phyloP scores from a whole-genome alignment of 2,797 vertebrate genomes.

The Phoxinus dragarum region DNA sequence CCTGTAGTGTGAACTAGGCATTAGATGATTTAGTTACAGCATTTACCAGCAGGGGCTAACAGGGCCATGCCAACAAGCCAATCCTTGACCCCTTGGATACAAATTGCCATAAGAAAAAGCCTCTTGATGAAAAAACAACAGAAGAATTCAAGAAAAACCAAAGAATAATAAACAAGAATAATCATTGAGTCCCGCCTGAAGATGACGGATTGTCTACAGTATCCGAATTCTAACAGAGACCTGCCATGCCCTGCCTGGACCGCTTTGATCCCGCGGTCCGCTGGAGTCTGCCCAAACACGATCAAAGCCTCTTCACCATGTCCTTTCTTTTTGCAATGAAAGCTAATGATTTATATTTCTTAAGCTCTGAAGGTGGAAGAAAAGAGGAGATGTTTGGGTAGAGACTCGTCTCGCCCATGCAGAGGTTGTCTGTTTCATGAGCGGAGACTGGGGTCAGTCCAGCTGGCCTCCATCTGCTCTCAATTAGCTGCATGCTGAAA shows the following conservation, averaged over 20 bases:
- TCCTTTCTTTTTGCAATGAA: slow-evolving; percentile 50
- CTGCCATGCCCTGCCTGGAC: slow-evolving; percentile 50
- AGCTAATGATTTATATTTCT: slow-evolving; percentile 51
- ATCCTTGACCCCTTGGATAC: not conserved
- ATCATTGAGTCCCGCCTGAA: slow-evolving; percentile 10
- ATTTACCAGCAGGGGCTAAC: not conserved
- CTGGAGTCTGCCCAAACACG: slow-evolving; percentile 55
- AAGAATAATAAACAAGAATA: slow-evolving; percentile 38
- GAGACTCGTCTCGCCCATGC: slow-evolving; percentile 50
- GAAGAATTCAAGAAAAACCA: not conserved
- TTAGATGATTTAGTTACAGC: not conserved
- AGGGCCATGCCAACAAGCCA: not conserved
- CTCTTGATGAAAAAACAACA: slow-evolving; percentile 22
- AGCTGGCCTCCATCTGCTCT: slow-evolving; percentile 72
- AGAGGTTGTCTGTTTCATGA: slow-evolving; percentile 41
- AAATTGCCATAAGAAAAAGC: not conserved
- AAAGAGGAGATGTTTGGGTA: slow-evolving; percentile 27
- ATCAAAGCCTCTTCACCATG: slow-evolving; percentile 59
- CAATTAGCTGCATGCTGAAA: slow-evolving; percentile 65
- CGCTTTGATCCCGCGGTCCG: slow-evolving; percentile 59
- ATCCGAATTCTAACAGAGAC: slow-evolving; percentile 61
- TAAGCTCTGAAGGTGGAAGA: slow-evolving; percentile 47
- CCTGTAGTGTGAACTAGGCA: too few relatives aligned
- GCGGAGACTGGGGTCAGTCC: slow-evolving; percentile 53
- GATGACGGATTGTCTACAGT: slow-evolving; percentile 23